Evolutionary conservation across 1,140 invertebrate genomes (phyloP), one percentile per base, ranked within the genome.

Genomic region (Littorina saxatilis): DNA sequence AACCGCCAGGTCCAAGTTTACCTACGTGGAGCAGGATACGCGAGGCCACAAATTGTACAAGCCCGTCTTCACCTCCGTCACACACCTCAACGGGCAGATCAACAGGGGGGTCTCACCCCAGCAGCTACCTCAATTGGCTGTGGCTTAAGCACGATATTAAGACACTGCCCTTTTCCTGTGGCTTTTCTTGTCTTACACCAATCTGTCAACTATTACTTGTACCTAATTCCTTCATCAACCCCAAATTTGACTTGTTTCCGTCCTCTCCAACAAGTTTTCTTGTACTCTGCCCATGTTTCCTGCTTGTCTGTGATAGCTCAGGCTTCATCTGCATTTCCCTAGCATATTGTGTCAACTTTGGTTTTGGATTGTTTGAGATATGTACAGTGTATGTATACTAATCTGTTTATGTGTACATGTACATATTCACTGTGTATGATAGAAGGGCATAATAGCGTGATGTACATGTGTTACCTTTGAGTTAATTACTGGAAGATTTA

Each of bases 11-110:
- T 77, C 88, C 13, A 61, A 20, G 23, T 90, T 86, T 80, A 63
- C 68, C 2, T 92, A 86, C 85, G 43, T 82, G 9, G 82, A 85
- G n/a, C 37, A 61, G 58, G 85, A 90, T 70, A 73, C 86, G 23
- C 81, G 82, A 32, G 91, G 91, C 29, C 91, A 92, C 79, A 88
- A 89, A 72, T 82, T 85, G 70, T 92, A 92, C 82, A 32, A 85
- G 35, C 87, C 84, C 2, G 75, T 86, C 23, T 84, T 52, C 68
- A 83, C 84, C 61, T 79, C 81, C 63, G 70, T 86, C 72, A 74
- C 61, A 0, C 17, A 37, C 9, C 68, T 85, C 35, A 32, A 32
- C 29, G 35, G 20, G 2, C n/a, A n/a, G n/a, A 47, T 27, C 2
- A n/a, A 55, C 39, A 29, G 32, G 15, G 50, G 27, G 1, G 20